Percentiles rank a stretch among this genome's conserved stretches.
phyloP scores from a whole-genome alignment of 2,888 invertebrate species.

The Diarsia mendica region DNA sequence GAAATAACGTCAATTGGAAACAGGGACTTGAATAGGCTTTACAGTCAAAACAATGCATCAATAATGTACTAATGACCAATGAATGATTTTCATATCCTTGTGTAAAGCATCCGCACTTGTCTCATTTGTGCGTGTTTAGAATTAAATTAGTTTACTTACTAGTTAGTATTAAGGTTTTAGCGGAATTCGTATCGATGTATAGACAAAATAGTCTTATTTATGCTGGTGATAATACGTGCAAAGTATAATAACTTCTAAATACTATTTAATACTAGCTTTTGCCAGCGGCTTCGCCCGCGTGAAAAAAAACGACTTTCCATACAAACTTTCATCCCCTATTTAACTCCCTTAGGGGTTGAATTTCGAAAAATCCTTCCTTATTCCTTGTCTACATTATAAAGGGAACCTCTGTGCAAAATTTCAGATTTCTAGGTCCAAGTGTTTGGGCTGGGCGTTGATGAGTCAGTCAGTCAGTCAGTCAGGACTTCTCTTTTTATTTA shows the following conservation, averaged over 20 bases:
- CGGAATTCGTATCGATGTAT: constrained; percentile 47
- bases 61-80: constrained; percentile 68
- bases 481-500: too few species aligned
- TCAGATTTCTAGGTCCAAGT: too few species aligned
- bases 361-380: too few species aligned
- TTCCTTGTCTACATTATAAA: too few species aligned
- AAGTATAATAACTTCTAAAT: background rate
- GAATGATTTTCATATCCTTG: constrained; percentile 69
- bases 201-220: background rate
- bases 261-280: background rate
- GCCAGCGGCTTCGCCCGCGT: too few species aligned
- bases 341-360: too few species aligned
- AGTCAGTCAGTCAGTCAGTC: too few species aligned
- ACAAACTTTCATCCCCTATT: too few species aligned
- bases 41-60: constrained; percentile 78
- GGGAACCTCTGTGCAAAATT: too few species aligned
- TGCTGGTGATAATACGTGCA: background rate
- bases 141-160: constrained; percentile 19
- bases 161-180: constrained; percentile 26
- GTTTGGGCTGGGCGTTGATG: too few species aligned
- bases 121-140: constrained; percentile 49
- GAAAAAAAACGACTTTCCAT: too few species aligned
- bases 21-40: constrained; percentile 2
- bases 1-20: constrained; percentile 3
- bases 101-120: constrained; percentile 57